Conservation (phyloP, 2,888 invertebrate species). For the Frankliniella intonsa region DNA sequence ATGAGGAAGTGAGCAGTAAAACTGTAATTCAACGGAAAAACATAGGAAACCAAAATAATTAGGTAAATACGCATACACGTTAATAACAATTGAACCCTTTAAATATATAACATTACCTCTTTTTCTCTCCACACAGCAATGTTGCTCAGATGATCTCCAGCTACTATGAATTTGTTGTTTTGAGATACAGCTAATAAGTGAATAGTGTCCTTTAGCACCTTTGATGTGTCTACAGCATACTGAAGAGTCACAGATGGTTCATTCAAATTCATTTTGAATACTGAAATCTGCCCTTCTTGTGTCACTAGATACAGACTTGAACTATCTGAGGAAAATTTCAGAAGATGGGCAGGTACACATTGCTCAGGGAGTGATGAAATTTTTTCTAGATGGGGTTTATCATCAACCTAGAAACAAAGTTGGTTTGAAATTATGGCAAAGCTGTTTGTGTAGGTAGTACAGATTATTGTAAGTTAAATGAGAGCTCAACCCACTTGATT, state of each 20-base stretch:
- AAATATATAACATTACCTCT: conserved; percentile 40
- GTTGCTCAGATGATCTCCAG: conserved; percentile 60
- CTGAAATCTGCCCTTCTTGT: conserved; percentile 45
- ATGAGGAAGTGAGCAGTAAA: conserved; percentile 61
- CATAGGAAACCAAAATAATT: conserved; percentile 31
- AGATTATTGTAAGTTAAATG: neutral
- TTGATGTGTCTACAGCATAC: conserved; percentile 25
- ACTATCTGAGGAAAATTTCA: conserved; percentile 38
- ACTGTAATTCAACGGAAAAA: conserved; percentile 40
- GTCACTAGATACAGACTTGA: conserved; percentile 48
- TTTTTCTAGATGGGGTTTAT: conserved; percentile 40
- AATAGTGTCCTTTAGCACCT: conserved; percentile 53
- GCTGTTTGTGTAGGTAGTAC: conserved; percentile 33
- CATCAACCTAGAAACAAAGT: conserved; percentile 40
- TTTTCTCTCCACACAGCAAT: conserved; percentile 59
- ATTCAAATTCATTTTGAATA: conserved; percentile 47
- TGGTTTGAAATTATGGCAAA: neutral
- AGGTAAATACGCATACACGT: neutral
- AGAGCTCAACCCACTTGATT: conserved; percentile 49
- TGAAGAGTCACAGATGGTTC: conserved; percentile 28
- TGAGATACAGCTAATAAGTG: conserved; percentile 51
- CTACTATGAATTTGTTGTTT: conserved; percentile 60
- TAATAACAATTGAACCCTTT: conserved; percentile 3
- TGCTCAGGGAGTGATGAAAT: conserved; percentile 37
- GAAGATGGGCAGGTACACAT: conserved; percentile 34